Base-by-base conservation (phyloP, 2,797 vertebrate species). In the Cyprinella venusta region DNA sequence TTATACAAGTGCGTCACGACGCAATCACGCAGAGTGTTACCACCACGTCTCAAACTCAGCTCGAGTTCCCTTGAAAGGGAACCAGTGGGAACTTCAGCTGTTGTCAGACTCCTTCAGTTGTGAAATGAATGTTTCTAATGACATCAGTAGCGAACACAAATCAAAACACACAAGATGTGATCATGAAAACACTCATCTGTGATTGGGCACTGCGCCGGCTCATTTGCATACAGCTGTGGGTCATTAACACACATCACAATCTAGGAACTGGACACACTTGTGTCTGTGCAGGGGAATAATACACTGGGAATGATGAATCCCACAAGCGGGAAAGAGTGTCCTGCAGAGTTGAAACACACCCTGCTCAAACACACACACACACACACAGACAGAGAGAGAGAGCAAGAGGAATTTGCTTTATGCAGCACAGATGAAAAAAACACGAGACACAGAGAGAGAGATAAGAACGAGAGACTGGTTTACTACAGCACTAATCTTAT, bases 401-500 rank as follows among this genome's bases (percentile, higher is more conserved):
- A 42, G 54, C 1, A 2, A 19, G 12, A 75, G 42, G 45, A 67
- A 76, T 81, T 30, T 59, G 68, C 68, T 72, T 63, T 38, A 81
- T 24, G 79, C 30, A 71, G 79, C 50, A 72, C 50, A 71, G 21
- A 61, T 56, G 67, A 61, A 42, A 59, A 40, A 54, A 33, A 70
- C 40, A 81, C 42, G 45, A 48, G 45, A 16, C 15, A 64, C 64
- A 67, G 30, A 21, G 21, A 79, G 26, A 30, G 71, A 64, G 36
- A 80, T 38, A 86, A 76, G 81, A 74, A 36, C 8, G 70, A 67
- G 70, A 67, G 33, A 50, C 42, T 65, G 72, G 16, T 90, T 84
- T 81, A 88, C 84, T 59, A 15, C 85, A 80, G 91, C 86, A 54
- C 91, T 93, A 91, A 93, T 94, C 93, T 91, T 87, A 93, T 94